phyloP scores from a whole-genome alignment of 2,797 vertebrate genomes.

The Platyrinchus mystaceus region DNA sequence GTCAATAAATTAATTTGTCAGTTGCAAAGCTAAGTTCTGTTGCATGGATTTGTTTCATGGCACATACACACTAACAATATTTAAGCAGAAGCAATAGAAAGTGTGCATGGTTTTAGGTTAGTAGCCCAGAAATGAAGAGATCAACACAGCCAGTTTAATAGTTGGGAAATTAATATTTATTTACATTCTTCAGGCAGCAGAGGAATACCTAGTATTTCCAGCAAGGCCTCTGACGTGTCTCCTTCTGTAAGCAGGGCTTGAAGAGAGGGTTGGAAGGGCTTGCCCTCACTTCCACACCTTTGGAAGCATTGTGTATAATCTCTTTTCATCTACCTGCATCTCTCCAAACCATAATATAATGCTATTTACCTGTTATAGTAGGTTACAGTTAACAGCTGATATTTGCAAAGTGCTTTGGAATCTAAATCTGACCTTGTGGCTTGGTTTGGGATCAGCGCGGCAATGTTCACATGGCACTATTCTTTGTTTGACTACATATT shows the following conservation, averaged over 20 bases:
- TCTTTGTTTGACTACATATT: background rate
- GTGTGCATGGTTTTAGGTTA: background rate
- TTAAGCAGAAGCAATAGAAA: background rate
- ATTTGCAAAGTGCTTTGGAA: background rate
- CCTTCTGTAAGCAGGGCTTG: background rate
- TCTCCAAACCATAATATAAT: background rate
- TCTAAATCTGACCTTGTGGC: background rate
- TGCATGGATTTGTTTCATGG: background rate
- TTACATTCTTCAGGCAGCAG: background rate
- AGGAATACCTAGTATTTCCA: background rate
- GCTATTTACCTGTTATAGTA: background rate
- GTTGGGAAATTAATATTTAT: background rate
- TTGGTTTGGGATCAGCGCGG: background rate
- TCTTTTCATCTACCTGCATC: background rate
- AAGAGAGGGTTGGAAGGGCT: background rate
- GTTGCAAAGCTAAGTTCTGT: background rate
- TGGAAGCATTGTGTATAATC: background rate
- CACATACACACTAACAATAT: background rate
- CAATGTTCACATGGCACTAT: accelerated
- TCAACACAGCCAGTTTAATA: background rate
- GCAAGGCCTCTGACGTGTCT: background rate
- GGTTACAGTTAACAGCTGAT: background rate
- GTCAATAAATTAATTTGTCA: background rate
- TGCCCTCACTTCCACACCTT: background rate
- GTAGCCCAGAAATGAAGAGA: background rate